These are phyloP conservation scores for Aythya baeri DNA, from an alignment of 2,113 vertebrate genomes.

Conservation along the genomic window DNA sequence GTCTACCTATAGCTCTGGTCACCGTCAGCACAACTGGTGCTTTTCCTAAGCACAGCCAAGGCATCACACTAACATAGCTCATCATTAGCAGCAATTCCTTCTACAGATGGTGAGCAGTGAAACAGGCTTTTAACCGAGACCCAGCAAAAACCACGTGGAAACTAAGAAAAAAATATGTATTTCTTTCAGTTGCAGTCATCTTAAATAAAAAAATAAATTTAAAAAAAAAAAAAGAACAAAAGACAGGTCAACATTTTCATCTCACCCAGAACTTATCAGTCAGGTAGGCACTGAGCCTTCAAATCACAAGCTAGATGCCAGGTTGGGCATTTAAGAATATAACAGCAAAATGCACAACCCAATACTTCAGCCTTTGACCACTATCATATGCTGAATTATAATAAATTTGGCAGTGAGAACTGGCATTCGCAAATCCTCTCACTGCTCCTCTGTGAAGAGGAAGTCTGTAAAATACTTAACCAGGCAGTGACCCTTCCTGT, in stretches of 20 bases:
- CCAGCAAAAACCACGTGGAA: not conserved
- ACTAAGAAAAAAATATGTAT: not conserved
- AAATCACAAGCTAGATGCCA: not conserved
- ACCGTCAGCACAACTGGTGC: not conserved
- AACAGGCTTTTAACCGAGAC: not conserved
- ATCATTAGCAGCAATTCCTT: not conserved
- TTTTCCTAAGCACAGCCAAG: not conserved
- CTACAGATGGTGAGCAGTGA: not conserved
- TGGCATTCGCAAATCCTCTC: not conserved
- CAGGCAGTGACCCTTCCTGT: slow-evolving; percentile 6
- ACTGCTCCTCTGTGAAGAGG: not conserved
- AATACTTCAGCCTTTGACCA: not conserved
- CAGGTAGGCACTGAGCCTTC: not conserved
- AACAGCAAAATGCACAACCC: not conserved
- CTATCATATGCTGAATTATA: not conserved
- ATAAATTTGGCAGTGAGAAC: not conserved
- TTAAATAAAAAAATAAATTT: not conserved
- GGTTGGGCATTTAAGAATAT: not conserved
- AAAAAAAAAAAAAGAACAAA: not conserved
- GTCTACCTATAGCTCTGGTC: not conserved
- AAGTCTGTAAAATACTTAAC: slow-evolving; percentile 31
- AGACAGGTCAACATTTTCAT: not conserved
- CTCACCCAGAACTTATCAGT: not conserved
- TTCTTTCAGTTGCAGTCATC: not conserved
- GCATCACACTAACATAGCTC: not conserved